phyloP scores from a whole-genome alignment of 2,888 invertebrate species.

The Steinernema hermaphroditum region DNA sequence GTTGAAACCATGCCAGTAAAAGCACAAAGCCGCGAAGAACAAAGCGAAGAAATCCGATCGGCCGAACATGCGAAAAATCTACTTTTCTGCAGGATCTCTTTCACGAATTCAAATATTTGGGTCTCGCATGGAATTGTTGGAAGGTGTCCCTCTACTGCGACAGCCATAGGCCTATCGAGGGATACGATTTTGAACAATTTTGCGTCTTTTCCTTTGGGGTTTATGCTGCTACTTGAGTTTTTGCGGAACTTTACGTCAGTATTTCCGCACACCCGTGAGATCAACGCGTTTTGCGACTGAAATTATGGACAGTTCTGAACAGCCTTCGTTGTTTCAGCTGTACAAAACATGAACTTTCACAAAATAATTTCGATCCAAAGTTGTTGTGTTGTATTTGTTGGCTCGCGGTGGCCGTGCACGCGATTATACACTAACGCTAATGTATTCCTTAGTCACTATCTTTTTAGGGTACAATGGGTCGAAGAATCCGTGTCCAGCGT shows the following conservation, averaged over 20 bases:
- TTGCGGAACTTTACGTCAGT: too few relatives aligned
- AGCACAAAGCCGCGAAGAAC: background rate
- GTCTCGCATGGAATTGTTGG: background rate
- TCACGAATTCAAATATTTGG: background rate
- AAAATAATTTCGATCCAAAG: too few relatives aligned
- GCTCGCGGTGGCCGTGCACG: too few relatives aligned
- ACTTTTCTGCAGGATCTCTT: background rate
- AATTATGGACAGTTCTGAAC: too few relatives aligned
- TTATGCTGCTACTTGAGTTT: background rate
- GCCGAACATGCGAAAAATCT: background rate
- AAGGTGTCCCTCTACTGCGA: background rate
- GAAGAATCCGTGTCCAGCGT: constrained; percentile 99
- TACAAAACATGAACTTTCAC: too few relatives aligned
- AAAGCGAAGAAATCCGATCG: background rate
- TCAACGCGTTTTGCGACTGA: too few relatives aligned
- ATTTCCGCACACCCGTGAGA: too few relatives aligned
- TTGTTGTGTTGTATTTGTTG: too few relatives aligned
- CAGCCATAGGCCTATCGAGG: background rate
- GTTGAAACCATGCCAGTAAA: too few relatives aligned
- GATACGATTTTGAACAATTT: constrained; percentile 22
- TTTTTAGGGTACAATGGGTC: constrained; percentile 80
- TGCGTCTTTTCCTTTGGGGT: background rate
- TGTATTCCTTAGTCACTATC: too few relatives aligned
- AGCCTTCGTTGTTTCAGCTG: too few relatives aligned
- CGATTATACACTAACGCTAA: too few relatives aligned